A percentile compares a stretch with the other conserved stretches of the same genome.
Evolutionary conservation across 2,888 invertebrate species (phyloP).

Genomic region (Caradrina clavipalpis): DNA sequence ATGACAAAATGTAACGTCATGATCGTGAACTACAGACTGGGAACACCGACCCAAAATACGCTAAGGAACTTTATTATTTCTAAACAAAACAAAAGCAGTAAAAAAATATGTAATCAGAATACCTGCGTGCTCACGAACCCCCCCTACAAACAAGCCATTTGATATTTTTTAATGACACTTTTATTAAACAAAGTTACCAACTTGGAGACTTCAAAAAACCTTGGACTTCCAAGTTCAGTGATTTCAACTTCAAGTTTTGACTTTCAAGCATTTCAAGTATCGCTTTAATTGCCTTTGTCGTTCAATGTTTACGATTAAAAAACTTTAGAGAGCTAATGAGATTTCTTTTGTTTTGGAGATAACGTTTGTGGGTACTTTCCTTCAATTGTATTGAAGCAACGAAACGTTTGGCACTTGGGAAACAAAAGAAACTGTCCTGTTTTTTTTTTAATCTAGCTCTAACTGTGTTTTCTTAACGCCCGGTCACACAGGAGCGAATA

Average conservation of each 20-base stretch:
- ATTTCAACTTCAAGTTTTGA: conserved; percentile 52
- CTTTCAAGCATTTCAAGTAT: conserved; percentile 57
- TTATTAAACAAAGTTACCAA: conserved; percentile 46
- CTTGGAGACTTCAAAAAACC: conserved; percentile 49
- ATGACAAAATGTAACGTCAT: no score
- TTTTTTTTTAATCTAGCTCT: conserved; percentile 8
- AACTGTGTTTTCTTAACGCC: neutral
- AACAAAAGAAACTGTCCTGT: conserved; percentile 10
- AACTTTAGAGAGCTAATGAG: conserved; percentile 61
- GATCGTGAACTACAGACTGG: no score
- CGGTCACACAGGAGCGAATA: no score
- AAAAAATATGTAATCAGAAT: conserved; percentile 17
- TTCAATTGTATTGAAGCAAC: conserved; percentile 42
- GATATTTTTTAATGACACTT: conserved; percentile 65
- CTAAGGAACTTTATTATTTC: neutral
- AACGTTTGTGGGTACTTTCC: conserved; percentile 39
- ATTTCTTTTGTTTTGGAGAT: conserved; percentile 63
- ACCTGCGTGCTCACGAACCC: neutral
- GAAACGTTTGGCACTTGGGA: conserved; percentile 10
- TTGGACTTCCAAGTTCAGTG: conserved; percentile 33
- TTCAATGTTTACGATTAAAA: conserved; percentile 63
- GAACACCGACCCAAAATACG: neutral
- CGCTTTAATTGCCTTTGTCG: conserved; percentile 60
- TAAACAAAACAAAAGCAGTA: neutral
- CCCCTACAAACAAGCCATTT: conserved; percentile 33